Conservation (phyloP, 2,113 vertebrate genomes). For the Spilogale gracilis region DNA sequence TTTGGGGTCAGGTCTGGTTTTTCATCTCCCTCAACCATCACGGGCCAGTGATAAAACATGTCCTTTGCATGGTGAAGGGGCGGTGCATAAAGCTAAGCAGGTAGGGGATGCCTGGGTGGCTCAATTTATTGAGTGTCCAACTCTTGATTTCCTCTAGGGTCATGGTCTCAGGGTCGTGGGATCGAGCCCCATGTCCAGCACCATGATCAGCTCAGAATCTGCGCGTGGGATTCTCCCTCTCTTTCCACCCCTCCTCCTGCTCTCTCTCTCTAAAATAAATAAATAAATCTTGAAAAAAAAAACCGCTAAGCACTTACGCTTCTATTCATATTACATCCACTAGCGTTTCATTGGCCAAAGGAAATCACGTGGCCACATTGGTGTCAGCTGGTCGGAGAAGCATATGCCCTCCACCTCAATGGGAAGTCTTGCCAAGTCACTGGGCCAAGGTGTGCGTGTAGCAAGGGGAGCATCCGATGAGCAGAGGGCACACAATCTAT, state of each 20-base stretch:
- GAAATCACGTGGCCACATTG: neutral
- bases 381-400: neutral
- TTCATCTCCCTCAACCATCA: neutral
- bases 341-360: neutral
- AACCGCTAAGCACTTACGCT: neutral
- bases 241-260: no score
- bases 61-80: no score
- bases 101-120: neutral
- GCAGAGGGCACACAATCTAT: neutral
- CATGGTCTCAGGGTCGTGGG: neutral
- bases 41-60: fast-evolving
- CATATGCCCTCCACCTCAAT: neutral
- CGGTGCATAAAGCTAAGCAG: neutral
- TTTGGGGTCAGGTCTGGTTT: neutral
- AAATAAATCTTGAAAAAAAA: neutral
- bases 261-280: neutral
- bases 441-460: fast-evolving
- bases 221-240: no score
- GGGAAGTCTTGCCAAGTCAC: neutral
- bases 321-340: no score
- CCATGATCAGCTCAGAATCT: no score
- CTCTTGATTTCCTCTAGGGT: neutral
- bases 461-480: neutral
- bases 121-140: neutral
- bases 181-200: neutral